Percentiles rank a stretch among this genome's conserved stretches.
Conservation (phyloP, 2,113 vertebrate genomes). For the Zingel zingel region DNA sequence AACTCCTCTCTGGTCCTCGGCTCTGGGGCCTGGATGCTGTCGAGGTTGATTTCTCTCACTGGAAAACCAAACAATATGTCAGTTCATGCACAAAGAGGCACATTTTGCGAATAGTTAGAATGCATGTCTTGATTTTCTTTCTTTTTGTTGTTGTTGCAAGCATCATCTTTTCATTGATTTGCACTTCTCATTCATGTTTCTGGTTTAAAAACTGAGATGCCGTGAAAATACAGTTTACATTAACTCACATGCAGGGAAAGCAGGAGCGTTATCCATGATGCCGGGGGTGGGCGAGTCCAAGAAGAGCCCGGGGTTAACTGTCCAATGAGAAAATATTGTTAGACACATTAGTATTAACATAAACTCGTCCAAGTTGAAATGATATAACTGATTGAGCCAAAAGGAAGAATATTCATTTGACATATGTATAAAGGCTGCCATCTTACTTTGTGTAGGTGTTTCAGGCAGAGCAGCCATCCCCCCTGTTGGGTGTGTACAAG, state of each 20-base stretch:
- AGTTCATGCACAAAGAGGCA: background rate
- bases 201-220: rapidly evolving
- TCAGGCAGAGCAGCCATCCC: slow-evolving; percentile 66
- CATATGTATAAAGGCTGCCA: background rate
- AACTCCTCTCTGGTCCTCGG: slow-evolving; percentile 84
- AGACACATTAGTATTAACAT: background rate
- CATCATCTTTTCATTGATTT: background rate
- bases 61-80: background rate
- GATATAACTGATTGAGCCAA: background rate
- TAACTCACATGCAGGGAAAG: slow-evolving; percentile 76
- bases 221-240: no score
- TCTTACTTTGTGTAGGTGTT: slow-evolving; percentile 71
- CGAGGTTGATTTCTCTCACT: slow-evolving; percentile 84
- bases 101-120: background rate
- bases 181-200: background rate
- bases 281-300: slow-evolving; percentile 72
- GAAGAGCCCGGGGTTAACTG: slow-evolving; percentile 84
- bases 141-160: background rate
- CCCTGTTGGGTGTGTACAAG: slow-evolving; percentile 58
- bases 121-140: background rate
- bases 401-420: background rate
- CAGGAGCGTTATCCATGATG: slow-evolving; percentile 32
- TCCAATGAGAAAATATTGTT: slow-evolving; percentile 6
- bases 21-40: slow-evolving; percentile 83
- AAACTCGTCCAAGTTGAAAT: background rate